Conservation (phyloP, 1,140 invertebrate species). For the Drosophila nikananu region DNA sequence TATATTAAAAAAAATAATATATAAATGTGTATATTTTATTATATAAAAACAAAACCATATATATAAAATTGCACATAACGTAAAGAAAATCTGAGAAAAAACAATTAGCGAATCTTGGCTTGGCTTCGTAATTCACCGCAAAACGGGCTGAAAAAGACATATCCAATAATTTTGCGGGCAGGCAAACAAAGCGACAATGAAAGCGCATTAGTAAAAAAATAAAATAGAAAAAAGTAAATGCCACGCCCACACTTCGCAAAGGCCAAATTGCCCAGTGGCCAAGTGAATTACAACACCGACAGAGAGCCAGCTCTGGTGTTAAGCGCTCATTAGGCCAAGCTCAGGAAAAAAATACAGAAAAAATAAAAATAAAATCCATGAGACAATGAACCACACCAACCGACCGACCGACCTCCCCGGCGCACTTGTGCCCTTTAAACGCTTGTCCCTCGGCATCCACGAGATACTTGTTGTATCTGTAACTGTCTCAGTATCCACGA, state of each 20-base stretch:
- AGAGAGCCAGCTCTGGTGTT: slow-evolving; percentile 16
- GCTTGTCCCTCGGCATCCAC: slow-evolving; percentile 3
- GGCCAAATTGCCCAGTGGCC: slow-evolving; percentile 48
- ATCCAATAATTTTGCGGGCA: slow-evolving; percentile 29
- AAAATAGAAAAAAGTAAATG: background rate
- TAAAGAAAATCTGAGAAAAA: slow-evolving; percentile 21
- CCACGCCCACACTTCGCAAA: slow-evolving; percentile 51
- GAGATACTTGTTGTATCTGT: slow-evolving; percentile 13
- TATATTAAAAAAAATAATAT: no score
- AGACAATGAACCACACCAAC: slow-evolving; percentile 32
- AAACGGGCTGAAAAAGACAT: slow-evolving; percentile 23
- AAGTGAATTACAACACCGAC: slow-evolving; percentile 60
- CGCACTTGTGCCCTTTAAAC: slow-evolving; percentile 25
- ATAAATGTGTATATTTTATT: no score
- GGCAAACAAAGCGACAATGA: slow-evolving; percentile 63
- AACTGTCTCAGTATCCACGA: slow-evolving; percentile 2
- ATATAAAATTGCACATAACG: background rate
- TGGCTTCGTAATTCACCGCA: slow-evolving; percentile 15
- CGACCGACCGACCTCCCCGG: slow-evolving; percentile 16
- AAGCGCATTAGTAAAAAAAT: slow-evolving; percentile 57
- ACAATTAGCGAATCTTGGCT: slow-evolving; percentile 58
- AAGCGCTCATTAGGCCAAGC: slow-evolving; percentile 43
- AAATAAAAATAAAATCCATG: slow-evolving; percentile 15
- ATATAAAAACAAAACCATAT: no score
- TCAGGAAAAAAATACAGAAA: background rate